Base-by-base conservation (phyloP, 2,888 invertebrate genomes). In the Dendrolimus pini region DNA sequence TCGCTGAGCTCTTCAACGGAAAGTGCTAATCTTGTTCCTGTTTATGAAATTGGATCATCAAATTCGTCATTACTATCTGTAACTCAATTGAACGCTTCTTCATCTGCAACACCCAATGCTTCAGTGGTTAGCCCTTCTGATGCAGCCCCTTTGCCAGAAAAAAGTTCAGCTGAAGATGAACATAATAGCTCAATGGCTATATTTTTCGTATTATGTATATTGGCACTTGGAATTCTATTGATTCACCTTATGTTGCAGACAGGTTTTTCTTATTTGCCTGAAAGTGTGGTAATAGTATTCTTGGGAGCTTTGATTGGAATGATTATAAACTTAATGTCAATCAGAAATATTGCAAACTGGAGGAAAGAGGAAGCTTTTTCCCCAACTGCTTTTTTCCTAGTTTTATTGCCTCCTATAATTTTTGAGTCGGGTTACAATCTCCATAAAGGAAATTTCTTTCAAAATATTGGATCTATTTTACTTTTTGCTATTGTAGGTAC, bases 381-480 rank as follows among this genome's bases (percentile, higher is more conserved):
- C 8, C 99, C 99, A 0, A 99, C 99, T 18, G 97, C 99, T 30
- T 99, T 99, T 83, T 99, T 99, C 78, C 92, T 99, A 57, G 96
- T 99, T 2, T 92, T 99, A 1, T 85, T 99, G 57, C 99, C 99
- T 9, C 99, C 99, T 1, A 99, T 99, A 59, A 99, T 99, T 71
- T 99, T 99, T 91, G 99, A 99, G 85, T 98, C 98, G 3, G 99
- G 99, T 3, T 99, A 99, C 80, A 99, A 99, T 92, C 92, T 99
- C 61, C 99, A 99, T 76, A 99, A 99, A 87, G 99, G 98, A 65
- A 96, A 97, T 75, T 97, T 96, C 75, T 97, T 96, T 75, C 98
- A 99, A 87, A 99, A 99, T 78, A 98, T 99, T 78, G 99, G 98
- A n/a, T 98, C 99, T 6, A 99, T 99, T 71, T 88, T 99, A 75